Base-by-base conservation (phyloP, 2,888 invertebrate species). In the Mylabris sibirica region DNA sequence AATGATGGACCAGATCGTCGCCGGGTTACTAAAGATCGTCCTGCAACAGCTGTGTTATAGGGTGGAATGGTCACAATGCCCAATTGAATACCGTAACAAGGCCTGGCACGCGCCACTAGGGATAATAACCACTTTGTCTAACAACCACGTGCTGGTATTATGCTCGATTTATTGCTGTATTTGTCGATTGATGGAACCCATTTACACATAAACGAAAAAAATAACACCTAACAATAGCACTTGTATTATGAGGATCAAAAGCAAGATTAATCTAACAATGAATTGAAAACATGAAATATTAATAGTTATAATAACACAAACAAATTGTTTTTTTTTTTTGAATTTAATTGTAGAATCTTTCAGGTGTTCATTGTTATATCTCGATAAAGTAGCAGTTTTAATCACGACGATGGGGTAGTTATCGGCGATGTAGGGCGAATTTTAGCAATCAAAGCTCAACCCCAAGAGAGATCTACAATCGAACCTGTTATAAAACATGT, bases 101-200 rank as follows among this genome's bases (percentile, higher is more conserved):
- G 73, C 69, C 68, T 74, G 75, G 72, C 78, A 75, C 77, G 77
- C 75, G 78, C 71, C 76, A 67, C 68, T 67, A 72, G 73, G 73
- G 73, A 75, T 77, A 79, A 77, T 75, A 78, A 74, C 79, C 77
- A 79, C 79, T 79, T 79, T 77, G 75, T 76, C 76, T 74, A 74
- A 76, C 75, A 73, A 76, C 74, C 79, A 78, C 79, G 78, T 77
- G 78, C 72, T 72, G 63, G 74, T 75, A 76, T 79, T 77, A 79
- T 73, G 75, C 73, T 66, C 76, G 75, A 77, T 78, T 77, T 78
- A 79, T 79, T 72, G 74, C 75, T 71, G 72, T 77, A 74, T 77
- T 77, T 76, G 77, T 74, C 71, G 75, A 75, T 77, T 76, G 77
- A 77, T 78, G 69, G 76, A 68, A 72, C 74, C 73, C 12, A 53